Percentiles rank a stretch among this genome's conserved stretches.
Conservation (phyloP, 1,140 invertebrate species). For the Drosophila tristis region DNA sequence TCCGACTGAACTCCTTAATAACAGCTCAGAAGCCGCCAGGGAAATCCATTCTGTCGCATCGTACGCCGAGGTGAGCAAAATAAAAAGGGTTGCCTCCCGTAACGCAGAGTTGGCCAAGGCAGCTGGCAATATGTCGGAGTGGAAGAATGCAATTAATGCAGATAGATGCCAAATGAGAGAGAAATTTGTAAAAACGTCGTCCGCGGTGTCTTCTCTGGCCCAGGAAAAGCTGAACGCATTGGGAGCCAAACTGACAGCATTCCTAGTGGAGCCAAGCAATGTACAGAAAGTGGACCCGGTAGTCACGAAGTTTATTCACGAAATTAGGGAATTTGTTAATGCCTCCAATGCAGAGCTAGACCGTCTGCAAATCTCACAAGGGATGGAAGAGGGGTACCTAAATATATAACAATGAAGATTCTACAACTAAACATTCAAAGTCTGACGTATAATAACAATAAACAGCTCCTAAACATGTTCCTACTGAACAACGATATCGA, state of each 20-base stretch:
- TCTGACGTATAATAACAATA: neutral
- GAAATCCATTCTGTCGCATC: neutral
- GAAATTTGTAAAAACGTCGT: too few relatives aligned
- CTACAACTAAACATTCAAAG: neutral
- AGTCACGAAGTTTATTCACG: neutral
- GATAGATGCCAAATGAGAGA: neutral
- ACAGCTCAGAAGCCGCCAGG: neutral
- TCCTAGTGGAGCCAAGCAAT: neutral
- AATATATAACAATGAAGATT: neutral
- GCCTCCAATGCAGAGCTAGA: neutral
- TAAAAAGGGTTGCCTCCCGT: neutral
- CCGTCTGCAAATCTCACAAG: too few relatives aligned
- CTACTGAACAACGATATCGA: neutral
- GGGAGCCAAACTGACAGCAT: neutral
- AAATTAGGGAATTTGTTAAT: neutral
- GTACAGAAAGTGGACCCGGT: neutral
- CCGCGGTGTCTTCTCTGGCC: neutral
- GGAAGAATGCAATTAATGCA: neutral
- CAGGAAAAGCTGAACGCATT: neutral
- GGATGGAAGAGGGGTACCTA: too few relatives aligned
- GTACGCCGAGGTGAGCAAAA: neutral
- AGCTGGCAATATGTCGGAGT: neutral
- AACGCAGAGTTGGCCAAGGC: neutral
- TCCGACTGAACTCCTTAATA: neutral
- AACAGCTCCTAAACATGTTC: neutral